Base-by-base conservation (phyloP, 2,113 vertebrate species). In the Pampusana beccarii region DNA sequence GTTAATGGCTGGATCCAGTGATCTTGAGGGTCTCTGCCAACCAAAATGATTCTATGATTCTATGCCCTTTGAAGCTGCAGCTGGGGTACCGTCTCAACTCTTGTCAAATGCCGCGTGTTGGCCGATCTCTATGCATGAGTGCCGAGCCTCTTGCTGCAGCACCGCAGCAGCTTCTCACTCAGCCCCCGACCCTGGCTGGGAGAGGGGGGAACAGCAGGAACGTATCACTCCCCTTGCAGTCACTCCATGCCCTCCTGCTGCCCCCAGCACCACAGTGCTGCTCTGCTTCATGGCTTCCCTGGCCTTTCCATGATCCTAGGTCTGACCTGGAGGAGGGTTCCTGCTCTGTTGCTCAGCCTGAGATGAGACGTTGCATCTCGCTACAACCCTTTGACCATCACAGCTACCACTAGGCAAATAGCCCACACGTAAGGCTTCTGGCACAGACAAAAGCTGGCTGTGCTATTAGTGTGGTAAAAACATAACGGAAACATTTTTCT, bases 111-210 rank as follows among this genome's bases (percentile, higher is more conserved):
- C 54, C 29, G 8, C 5, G 23, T 2, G 0, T 15, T 57, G 50
- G 8, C 51, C 2, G 2, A 29, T 65, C 26, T 70, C 36, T 12
- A 1, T 2, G 5, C 19, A 60, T 2, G 1, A 74, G 17, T 13
- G 21, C 11, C 2, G 6, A 87, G 69, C 7, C 44, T 80, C 80
- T 50, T 48, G 36, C 31, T 75, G 40, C 36, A 58, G 48, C 42
- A 82, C n/a, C 2, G 1, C 1, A 1, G 11, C 42, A 82, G 57
- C 34, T 75, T 64, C 77, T 69, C 26, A 11, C 36, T 75, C 48
- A 69, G 48, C 3, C 38, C 19, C 18, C 58, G 18, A 7, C 31
- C 69, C 42, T 16, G 65, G 36, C 28, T 1, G 0, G 38, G 28
- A 48, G 9, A 54, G 7, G 4, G 21, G 21, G 20, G 11, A 58